Percentiles rank a stretch among this genome's conserved stretches.
Evolutionary conservation across 2,888 invertebrate genomes (phyloP).

Genomic region (Ormia ochracea): DNA sequence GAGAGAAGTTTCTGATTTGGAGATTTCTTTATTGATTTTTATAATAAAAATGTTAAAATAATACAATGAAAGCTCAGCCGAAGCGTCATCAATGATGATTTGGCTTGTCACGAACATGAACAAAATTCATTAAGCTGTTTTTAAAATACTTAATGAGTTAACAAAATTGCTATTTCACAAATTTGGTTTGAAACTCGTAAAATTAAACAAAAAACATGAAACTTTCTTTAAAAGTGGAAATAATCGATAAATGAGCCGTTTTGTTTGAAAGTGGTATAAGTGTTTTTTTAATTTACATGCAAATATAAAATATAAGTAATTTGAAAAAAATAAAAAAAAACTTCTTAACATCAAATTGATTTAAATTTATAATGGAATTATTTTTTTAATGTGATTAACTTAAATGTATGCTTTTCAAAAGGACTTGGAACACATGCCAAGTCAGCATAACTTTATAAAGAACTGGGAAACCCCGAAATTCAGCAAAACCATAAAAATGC

Average conservation of each 20-base stretch:
- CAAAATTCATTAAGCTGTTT: conserved; percentile 1
- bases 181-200: neutral
- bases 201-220: neutral
- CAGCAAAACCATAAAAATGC: too few relatives aligned
- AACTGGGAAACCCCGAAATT: too few relatives aligned
- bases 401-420: too few relatives aligned
- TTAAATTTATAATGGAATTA: too few relatives aligned
- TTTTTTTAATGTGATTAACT: too few relatives aligned
- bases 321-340: too few relatives aligned
- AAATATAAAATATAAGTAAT: too few relatives aligned
- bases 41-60: conserved; percentile 31
- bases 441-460: too few relatives aligned
- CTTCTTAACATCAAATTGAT: too few relatives aligned
- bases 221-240: neutral
- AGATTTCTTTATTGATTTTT: conserved; percentile 33
- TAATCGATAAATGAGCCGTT: neutral
- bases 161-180: neutral
- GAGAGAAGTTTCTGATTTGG: conserved; percentile 42
- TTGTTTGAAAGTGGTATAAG: too few relatives aligned
- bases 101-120: conserved; percentile 36
- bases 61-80: neutral
- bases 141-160: neutral
- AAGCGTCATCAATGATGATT: conserved; percentile 28
- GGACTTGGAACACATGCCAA: too few relatives aligned
- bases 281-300: too few relatives aligned